Base-by-base conservation (phyloP, 2,113 vertebrate genomes). In the Actenoides hombroni region DNA sequence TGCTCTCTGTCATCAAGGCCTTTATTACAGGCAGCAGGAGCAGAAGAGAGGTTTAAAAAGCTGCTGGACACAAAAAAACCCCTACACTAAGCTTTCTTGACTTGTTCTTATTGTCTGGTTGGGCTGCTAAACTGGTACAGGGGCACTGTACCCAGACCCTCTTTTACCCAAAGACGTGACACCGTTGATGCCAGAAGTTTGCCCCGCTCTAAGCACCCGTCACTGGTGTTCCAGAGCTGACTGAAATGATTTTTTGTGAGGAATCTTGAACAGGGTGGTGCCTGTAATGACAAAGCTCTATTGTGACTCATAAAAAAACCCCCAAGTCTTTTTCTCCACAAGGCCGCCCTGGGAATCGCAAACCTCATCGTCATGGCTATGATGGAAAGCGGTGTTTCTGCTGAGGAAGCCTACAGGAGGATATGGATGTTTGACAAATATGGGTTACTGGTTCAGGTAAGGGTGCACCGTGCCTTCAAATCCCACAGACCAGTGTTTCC, bases 281-380 rank as follows among this genome's bases (percentile, higher is more conserved):
- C 10, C 51, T 13, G 65, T 40, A 40, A 1, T 14, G 53, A n/a
- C n/a, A 48, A 7, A 28, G 2, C 42, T n/a, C 4, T 33, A 6
- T 4, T 5, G 28, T 37, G 46, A 19, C 15, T 51, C 9, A 17
- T 11, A 6, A 28, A 23, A 79, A 68, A 25, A 8, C 51, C 2
- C 14, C 51, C 2, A 1, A n/a, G 6, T 40, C 40, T 40, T 31
- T n/a, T 7, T 35, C 1, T 4, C 79, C 21, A 0, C 44, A 40
- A 97, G 97, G 99, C 99, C 3, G 99, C 99, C 39, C 98, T 99
- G 88, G 99, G 99, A 28, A 99, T 99, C 42, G 99, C 99, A 11
- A 99, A 99, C 97, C 98, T 99, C 70, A 99, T 99, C 16, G 98
- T 99, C 11, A 99, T 99, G 99, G 98, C 99, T 2, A 99, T 99